Percentiles rank a stretch among this genome's conserved stretches.
These are phyloP conservation scores for Myanophis thanlyinensis DNA, from an alignment of 2,113 vertebrate species.

Conservation along the genomic window DNA sequence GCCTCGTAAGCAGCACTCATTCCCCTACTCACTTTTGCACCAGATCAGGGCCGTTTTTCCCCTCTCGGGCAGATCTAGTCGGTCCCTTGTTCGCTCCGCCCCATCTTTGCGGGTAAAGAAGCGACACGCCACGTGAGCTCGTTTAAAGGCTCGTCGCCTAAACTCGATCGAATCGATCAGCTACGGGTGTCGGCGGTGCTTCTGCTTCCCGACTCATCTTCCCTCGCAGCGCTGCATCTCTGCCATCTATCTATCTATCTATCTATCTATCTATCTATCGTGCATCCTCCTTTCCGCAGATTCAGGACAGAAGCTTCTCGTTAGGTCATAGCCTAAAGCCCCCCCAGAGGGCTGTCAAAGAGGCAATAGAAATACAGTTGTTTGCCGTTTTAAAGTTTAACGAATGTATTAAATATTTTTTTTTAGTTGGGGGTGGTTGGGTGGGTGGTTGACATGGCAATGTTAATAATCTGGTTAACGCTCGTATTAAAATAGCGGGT, in stretches of 20 bases:
- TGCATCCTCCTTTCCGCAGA: too few species aligned
- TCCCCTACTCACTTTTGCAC: background rate
- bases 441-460: background rate
- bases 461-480: background rate
- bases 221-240: background rate
- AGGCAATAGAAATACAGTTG: background rate
- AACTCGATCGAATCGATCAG: background rate
- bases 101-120: background rate
- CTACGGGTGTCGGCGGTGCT: fast-evolving
- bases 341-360: background rate
- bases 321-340: background rate
- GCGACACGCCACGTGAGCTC: background rate
- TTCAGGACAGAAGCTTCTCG: background rate
- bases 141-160: background rate
- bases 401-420: background rate
- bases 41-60: background rate
- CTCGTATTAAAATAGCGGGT: background rate
- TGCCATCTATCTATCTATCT: too few species aligned
- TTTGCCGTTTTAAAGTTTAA: background rate
- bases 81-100: background rate
- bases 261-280: too few species aligned
- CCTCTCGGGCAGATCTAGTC: too few species aligned
- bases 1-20: background rate
- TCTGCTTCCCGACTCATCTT: too few species aligned
- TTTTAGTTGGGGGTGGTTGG: background rate